Base-by-base conservation (phyloP, 2,888 invertebrate genomes). In the Beris chalybata region DNA sequence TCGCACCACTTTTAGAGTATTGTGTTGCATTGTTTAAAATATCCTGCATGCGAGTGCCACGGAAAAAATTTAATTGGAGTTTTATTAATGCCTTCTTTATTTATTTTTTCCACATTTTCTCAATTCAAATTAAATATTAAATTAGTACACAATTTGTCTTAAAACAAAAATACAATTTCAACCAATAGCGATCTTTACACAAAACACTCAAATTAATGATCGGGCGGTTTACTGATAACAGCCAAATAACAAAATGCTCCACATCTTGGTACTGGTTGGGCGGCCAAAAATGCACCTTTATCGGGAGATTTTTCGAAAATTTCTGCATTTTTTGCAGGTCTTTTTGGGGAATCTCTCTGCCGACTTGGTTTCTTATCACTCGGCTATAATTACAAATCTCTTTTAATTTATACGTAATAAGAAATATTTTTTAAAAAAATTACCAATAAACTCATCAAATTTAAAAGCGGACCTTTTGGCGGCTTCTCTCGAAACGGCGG, bases 171-270 rank as follows among this genome's bases (percentile, higher is more conserved):
- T 3, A 22, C 22, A 22, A 22, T 22, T 22, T 22, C 22, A 22
- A 22, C 22, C 3, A 22, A 22, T 22, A 2, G 2, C 22, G 22
- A 22, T 22, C 3, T 1, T 22, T 22, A 13, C 13, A 13, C 55
- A 12, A n/a, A n/a, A n/a, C n/a, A n/a, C n/a, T n/a, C n/a, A n/a
- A n/a, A 6, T 56, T 66, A 52, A 30, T 57, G 29, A 2, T 66
- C 48, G 5, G 72, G 68, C 15, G 73, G 70, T 66, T 72, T 73
- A 68, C 76, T 80, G 5, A 85, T 81, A 31, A 85, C 84, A 5
- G 85, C 84, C 56, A 85, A 76, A 73, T 85, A 85, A 73, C 85
- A 85, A 75, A 85, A 85, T 1, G 84, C 85, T 2, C 85, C 85
- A 73, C 84, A 84, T 70, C 83, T 78, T 2, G 85, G 85, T 4